phyloP scores from a whole-genome alignment of 2,797 vertebrate genomes.

The Catostomus latipinnis region DNA sequence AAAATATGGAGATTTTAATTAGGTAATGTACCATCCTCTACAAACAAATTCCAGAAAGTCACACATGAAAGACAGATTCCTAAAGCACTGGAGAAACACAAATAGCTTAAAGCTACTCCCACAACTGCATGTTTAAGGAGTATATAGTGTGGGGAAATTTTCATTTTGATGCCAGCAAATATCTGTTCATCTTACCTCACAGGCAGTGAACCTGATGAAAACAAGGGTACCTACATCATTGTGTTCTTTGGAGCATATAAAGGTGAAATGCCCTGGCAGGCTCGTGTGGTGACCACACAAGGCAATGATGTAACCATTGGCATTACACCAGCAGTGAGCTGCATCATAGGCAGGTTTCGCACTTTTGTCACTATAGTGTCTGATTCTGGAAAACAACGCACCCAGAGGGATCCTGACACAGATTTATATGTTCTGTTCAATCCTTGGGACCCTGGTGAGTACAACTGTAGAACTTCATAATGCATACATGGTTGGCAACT shows the following conservation, averaged over 20 bases:
- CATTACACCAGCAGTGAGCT: slow-evolving; percentile 77
- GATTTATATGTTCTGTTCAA: slow-evolving; percentile 92
- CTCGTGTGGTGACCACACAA: slow-evolving; percentile 64
- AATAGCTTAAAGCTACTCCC: not conserved
- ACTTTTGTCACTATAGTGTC: slow-evolving; percentile 77
- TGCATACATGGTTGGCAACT: not conserved
- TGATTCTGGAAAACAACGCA: slow-evolving; percentile 73
- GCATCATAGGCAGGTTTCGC: slow-evolving; percentile 87
- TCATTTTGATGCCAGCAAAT: not conserved
- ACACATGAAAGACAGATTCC: not conserved
- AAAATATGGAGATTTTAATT: too few relatives aligned
- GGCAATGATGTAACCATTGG: slow-evolving; percentile 68
- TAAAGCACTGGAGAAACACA: not conserved
- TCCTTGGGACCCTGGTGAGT: slow-evolving; percentile 85
- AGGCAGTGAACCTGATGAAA: slow-evolving; percentile 82
- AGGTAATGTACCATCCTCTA: too few relatives aligned
- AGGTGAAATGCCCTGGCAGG: slow-evolving; percentile 73
- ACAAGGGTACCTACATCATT: slow-evolving; percentile 78
- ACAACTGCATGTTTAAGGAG: too few relatives aligned
- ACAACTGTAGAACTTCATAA: not conserved
- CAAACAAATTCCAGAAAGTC: too few relatives aligned
- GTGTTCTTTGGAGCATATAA: slow-evolving; percentile 65
- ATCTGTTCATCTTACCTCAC: not conserved
- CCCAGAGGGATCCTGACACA: slow-evolving; percentile 65
- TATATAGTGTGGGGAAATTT: too few relatives aligned